Percentiles rank a stretch among this genome's conserved stretches.
These are phyloP conservation scores for Acanthopagrus latus DNA, from an alignment of 2,797 vertebrate species.

Conservation along the genomic window DNA sequence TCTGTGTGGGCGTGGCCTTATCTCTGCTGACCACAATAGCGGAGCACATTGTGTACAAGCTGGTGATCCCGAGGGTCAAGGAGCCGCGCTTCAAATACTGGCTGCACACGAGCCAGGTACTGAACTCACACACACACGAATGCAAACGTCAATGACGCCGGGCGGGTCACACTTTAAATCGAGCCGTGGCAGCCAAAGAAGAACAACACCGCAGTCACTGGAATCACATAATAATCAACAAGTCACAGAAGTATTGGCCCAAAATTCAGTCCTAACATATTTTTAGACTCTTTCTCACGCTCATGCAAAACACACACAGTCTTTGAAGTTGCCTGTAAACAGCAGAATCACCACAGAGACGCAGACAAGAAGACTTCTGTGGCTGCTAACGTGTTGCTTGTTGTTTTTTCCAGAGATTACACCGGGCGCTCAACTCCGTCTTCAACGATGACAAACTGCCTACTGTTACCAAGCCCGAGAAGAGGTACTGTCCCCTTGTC, in stretches of 20 bases:
- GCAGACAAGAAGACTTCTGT: background rate
- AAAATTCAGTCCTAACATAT: background rate
- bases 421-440: conserved; percentile 94
- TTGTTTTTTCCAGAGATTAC: conserved; percentile 90
- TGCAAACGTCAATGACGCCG: background rate
- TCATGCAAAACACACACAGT: background rate
- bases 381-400: conserved; percentile 60
- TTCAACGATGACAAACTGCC: conserved; percentile 92
- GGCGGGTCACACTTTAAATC: background rate
- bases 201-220: background rate
- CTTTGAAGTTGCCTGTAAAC: background rate
- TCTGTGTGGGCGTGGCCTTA: conserved; percentile 93
- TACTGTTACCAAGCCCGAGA: conserved; percentile 90
- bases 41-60: conserved; percentile 93
- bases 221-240: background rate
- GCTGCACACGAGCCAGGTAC: conserved; percentile 99
- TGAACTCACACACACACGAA: conserved; percentile 5
- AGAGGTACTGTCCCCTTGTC: conserved; percentile 86
- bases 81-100: conserved; percentile 95
- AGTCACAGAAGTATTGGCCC: background rate
- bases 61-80: conserved; percentile 93
- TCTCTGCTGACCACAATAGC: conserved; percentile 95
- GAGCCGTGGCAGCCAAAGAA: background rate
- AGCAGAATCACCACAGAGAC: background rate
- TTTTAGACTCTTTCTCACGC: background rate